These are phyloP conservation scores for Noctua comes DNA, from an alignment of 2,888 invertebrate genomes.

Conservation along the genomic window DNA sequence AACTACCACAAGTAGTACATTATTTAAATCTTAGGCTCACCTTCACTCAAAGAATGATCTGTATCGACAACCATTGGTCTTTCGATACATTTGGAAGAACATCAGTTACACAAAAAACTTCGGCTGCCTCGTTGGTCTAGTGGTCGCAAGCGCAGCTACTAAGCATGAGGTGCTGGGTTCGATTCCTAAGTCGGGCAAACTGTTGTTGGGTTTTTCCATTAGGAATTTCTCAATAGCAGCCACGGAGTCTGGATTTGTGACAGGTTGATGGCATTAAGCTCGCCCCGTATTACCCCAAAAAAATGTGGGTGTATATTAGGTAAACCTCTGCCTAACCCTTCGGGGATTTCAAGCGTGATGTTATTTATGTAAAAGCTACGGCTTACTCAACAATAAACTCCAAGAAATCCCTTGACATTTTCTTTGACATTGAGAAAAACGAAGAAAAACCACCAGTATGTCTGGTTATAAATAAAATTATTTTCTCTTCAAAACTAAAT, in stretches of 20 bases:
- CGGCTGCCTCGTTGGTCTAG: no score
- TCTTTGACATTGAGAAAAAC: background rate
- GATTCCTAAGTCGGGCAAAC: no score
- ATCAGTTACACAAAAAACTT: background rate
- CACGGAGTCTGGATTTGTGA: no score
- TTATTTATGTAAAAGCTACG: background rate
- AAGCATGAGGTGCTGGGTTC: no score
- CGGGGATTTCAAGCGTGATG: background rate
- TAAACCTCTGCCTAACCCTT: background rate
- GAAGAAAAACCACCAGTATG: background rate
- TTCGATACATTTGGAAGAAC: background rate
- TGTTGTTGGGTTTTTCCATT: no score
- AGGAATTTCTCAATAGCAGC: no score
- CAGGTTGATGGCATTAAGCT: background rate
- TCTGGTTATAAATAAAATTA: constrained; percentile 17
- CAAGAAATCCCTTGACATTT: background rate
- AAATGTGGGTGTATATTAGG: background rate
- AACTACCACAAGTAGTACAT: background rate
- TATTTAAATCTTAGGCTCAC: background rate
- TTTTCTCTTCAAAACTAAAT: constrained; percentile 38
- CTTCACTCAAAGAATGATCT: background rate
- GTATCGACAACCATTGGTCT: background rate
- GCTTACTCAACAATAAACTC: background rate
- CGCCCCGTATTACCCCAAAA: background rate
- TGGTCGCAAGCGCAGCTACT: no score